phyloP scores from a whole-genome alignment of 2,113 vertebrate genomes.

The Lepus americanus region DNA sequence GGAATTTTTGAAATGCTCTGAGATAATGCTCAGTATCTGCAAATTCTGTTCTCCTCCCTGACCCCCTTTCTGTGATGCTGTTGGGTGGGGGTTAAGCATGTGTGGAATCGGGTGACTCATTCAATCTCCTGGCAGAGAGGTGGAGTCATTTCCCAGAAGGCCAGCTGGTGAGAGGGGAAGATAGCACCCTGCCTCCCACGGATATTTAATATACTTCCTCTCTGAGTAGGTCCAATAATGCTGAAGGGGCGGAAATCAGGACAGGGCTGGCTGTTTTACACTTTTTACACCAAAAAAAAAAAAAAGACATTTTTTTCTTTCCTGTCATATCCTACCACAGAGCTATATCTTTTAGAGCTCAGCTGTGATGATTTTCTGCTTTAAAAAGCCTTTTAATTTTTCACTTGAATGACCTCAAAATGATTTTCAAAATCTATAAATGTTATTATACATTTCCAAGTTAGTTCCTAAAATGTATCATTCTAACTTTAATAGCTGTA shows the following conservation, averaged over 20 bases:
- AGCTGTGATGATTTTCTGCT: neutral
- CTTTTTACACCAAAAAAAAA: neutral
- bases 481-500: neutral
- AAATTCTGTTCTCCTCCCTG: neutral
- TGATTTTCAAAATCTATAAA: conserved; percentile 24
- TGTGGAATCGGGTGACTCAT: neutral
- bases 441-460: neutral
- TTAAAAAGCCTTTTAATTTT: neutral
- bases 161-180: neutral
- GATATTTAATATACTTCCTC: neutral
- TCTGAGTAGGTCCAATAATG: too few species aligned
- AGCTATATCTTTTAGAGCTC: neutral
- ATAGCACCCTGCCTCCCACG: neutral
- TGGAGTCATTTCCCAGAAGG: neutral
- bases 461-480: conserved; percentile 1
- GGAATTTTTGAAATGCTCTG: conserved; percentile 2
- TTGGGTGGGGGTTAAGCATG: neutral
- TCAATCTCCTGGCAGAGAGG: neutral
- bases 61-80: neutral
- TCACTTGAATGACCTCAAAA: conserved; percentile 46
- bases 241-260: neutral
- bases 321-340: neutral
- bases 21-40: neutral
- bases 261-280: neutral
- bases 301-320: neutral